phyloP scores from a whole-genome alignment of 2,113 vertebrate species.

The Agelaius phoeniceus region DNA sequence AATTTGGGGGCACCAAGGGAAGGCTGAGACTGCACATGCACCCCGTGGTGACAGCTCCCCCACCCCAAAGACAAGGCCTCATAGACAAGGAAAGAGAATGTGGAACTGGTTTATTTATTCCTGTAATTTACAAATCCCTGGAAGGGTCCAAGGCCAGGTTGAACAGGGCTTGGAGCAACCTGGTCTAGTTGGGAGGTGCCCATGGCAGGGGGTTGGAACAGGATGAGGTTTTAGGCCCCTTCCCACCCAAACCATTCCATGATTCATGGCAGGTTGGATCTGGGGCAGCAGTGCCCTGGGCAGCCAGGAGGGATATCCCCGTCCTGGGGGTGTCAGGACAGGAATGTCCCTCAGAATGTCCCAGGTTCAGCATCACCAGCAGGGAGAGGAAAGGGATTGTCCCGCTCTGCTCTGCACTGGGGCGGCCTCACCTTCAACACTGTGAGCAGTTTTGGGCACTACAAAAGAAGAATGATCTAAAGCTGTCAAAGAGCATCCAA shows the following conservation, averaged over 20 bases:
- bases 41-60: neutral
- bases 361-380: neutral
- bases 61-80: neutral
- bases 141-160: neutral
- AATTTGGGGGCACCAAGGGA: neutral
- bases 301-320: neutral
- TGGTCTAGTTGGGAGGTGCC: rapidly evolving
- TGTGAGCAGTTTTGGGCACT: neutral
- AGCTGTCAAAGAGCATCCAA: neutral
- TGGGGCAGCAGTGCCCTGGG: neutral
- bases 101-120: neutral
- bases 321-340: neutral
- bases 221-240: neutral
- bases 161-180: neutral
- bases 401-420: rapidly evolving
- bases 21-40: neutral
- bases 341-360: neutral
- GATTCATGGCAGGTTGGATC: neutral
- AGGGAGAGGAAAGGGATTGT: neutral
- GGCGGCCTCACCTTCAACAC: rapidly evolving
- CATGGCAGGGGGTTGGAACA: neutral
- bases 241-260: neutral
- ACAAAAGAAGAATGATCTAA: neutral
- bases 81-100: neutral
- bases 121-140: neutral